phyloP scores from a whole-genome alignment of 2,113 vertebrate species.

The Podocnemis expansa region DNA sequence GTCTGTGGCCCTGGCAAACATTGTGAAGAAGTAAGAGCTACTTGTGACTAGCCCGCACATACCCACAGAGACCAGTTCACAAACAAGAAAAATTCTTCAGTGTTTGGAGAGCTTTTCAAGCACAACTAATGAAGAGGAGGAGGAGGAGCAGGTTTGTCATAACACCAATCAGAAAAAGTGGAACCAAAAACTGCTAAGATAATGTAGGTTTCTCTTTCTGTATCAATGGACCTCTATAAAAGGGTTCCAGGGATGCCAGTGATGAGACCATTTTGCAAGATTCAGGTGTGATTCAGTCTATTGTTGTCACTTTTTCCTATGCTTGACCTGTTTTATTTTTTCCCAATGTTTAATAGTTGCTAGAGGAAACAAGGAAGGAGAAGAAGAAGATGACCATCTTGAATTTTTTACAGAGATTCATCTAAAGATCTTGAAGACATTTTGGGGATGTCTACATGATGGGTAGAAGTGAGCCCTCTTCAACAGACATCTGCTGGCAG shows the following conservation, averaged over 20 bases:
- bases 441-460: too few relatives aligned
- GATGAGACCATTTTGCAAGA: not conserved
- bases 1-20: not conserved
- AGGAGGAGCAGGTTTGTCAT: not conserved
- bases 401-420: not conserved
- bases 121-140: fast-evolving
- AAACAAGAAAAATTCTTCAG: not conserved
- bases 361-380: not conserved
- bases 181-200: not conserved
- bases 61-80: not conserved
- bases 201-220: not conserved
- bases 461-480: too few relatives aligned
- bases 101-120: not conserved
- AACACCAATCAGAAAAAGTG: not conserved
- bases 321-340: not conserved
- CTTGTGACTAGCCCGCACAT: not conserved
- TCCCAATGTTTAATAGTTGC: not conserved
- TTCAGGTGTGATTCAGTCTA: not conserved
- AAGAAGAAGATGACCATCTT: not conserved
- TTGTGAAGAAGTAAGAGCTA: not conserved
- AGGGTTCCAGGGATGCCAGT: not conserved
- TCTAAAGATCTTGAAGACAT: not conserved
- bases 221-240: not conserved
- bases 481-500: too few relatives aligned
- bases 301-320: not conserved